Conservation (phyloP, 2,888 invertebrate genomes). For the Blastobasis adustella region DNA sequence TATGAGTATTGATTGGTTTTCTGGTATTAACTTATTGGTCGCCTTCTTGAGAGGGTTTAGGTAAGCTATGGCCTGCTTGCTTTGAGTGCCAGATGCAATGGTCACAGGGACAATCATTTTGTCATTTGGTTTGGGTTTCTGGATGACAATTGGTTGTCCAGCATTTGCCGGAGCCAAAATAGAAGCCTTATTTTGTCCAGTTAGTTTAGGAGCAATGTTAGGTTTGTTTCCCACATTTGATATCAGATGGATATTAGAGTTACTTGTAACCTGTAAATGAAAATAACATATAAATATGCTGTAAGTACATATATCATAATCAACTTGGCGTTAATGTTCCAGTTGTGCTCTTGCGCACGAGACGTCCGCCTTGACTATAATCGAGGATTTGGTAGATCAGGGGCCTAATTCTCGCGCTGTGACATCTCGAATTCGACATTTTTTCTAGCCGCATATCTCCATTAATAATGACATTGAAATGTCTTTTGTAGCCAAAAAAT, state of each 20-base stretch:
- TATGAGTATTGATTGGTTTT: conserved; percentile 63
- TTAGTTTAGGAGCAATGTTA: conserved; percentile 57
- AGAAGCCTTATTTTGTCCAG: conserved; percentile 50
- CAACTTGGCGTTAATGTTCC: too few species aligned
- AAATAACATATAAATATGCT: background rate
- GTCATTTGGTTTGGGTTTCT: conserved; percentile 66
- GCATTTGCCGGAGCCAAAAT: conserved; percentile 54
- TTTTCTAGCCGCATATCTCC: too few species aligned
- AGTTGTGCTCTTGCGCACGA: too few species aligned
- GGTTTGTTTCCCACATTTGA: conserved; percentile 58
- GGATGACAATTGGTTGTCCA: conserved; percentile 73
- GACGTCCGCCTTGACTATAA: too few species aligned
- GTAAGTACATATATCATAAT: too few species aligned
- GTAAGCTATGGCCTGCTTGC: conserved; percentile 71
- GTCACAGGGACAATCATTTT: conserved; percentile 69
- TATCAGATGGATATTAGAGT: conserved; percentile 59
- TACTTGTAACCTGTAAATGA: conserved; percentile 54
- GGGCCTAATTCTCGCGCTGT: too few species aligned
- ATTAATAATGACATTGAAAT: too few species aligned
- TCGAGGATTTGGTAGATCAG: too few species aligned
- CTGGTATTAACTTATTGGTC: conserved; percentile 43
- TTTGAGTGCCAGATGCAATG: conserved; percentile 47
- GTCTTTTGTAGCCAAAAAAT: too few species aligned
- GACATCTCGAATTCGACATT: too few species aligned
- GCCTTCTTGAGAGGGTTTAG: conserved; percentile 73